A percentile compares a stretch with the other conserved stretches of the same genome.
Conservation (phyloP, 2,888 invertebrate species). For the Lepidochrysops patricia region DNA sequence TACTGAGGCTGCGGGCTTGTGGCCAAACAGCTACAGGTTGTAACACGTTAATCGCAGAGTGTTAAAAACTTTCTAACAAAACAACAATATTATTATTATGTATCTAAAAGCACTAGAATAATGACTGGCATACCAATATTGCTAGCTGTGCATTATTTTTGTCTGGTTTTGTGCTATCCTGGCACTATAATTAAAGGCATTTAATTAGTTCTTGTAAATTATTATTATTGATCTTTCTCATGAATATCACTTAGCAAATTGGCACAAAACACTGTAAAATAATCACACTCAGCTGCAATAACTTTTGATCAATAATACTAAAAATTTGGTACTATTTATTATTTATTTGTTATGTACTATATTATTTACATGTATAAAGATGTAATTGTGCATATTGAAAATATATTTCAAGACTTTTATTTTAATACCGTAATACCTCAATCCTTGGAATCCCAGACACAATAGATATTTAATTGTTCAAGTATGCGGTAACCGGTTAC, state of each 20-base stretch:
- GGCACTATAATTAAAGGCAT: background rate
- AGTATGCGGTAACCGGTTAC: no score
- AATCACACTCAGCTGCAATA: slow-evolving; percentile 65
- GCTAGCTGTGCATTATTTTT: background rate
- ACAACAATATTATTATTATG: no score
- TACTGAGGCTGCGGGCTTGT: no score
- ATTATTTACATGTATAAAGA: slow-evolving; percentile 74
- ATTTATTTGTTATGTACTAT: slow-evolving; percentile 74
- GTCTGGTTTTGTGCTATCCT: background rate
- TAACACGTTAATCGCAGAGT: no score
- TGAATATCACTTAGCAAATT: slow-evolving; percentile 43
- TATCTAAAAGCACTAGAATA: background rate
- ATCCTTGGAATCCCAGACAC: no score
- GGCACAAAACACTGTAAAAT: slow-evolving; percentile 66
- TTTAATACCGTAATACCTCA: slow-evolving; percentile 62
- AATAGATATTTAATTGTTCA: no score
- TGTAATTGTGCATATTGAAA: slow-evolving; percentile 73
- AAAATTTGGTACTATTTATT: slow-evolving; percentile 70
- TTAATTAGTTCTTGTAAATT: slow-evolving; percentile 13
- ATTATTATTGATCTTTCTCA: slow-evolving; percentile 23
- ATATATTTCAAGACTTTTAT: slow-evolving; percentile 71
- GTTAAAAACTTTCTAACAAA: no score
- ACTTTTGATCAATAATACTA: slow-evolving; percentile 60
- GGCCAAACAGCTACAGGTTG: no score
- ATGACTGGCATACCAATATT: background rate